Percentiles rank a stretch among this genome's conserved stretches.
Conservation (phyloP, 2,113 vertebrate genomes). For the Sapajus apella region DNA sequence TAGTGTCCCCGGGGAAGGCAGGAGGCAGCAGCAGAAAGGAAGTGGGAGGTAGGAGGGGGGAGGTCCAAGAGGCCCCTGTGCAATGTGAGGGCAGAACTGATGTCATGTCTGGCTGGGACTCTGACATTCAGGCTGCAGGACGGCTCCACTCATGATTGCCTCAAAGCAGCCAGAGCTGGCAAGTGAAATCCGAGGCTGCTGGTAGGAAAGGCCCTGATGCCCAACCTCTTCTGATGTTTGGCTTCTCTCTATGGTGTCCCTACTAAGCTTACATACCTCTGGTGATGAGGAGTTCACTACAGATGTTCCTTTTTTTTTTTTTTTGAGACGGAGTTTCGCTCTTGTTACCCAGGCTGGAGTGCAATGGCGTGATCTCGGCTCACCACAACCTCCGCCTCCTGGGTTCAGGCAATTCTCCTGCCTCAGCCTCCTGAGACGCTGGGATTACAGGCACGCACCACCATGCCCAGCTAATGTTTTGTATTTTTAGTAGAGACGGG, state of each 20-base stretch:
- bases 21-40: constrained; percentile 34
- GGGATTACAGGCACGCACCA: no score
- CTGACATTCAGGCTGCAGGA: not conserved
- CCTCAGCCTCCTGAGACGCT: no score
- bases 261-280: not conserved
- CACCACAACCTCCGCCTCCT: no score
- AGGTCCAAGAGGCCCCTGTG: not conserved
- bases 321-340: no score
- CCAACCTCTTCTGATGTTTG: not conserved
- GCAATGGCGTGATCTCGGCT: no score
- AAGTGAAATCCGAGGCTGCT: not conserved
- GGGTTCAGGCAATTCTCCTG: no score
- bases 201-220: not conserved
- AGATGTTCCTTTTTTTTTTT: not conserved
- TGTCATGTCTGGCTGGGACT: constrained; percentile 39
- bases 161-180: not conserved
- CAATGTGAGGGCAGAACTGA: constrained; percentile 16
- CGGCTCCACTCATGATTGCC: not conserved
- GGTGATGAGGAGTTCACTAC: not conserved
- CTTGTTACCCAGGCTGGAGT: no score
- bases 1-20: constrained; percentile 5
- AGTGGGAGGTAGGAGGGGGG: not conserved
- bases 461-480: no score
- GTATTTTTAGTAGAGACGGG: no score
- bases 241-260: not conserved